A percentile compares a stretch with the other conserved stretches of the same genome.
Evolutionary conservation across 1,140 invertebrate genomes (phyloP).

Genomic region (Glomeris maerens): DNA sequence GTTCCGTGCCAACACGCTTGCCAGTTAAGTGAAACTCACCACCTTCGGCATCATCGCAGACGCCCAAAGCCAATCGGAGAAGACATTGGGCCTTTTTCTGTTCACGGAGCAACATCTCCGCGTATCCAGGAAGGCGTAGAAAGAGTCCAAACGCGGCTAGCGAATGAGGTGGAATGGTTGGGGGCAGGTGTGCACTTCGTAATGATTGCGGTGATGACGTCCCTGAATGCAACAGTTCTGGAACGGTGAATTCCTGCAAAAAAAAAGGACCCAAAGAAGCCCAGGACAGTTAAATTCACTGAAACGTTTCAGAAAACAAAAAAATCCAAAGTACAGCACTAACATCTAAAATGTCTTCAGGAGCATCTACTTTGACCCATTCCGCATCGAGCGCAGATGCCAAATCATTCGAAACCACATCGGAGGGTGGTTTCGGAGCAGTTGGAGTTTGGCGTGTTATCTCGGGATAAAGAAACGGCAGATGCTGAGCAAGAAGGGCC

Average conservation of each 20-base stretch:
- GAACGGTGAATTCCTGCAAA: constrained; percentile 19
- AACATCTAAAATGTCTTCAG: constrained; percentile 55
- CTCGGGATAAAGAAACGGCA: constrained; percentile 73
- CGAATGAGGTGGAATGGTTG: constrained; percentile 67
- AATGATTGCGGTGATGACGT: constrained; percentile 11
- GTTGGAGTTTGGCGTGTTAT: constrained; percentile 37
- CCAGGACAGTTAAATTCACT: background rate
- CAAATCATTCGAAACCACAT: background rate
- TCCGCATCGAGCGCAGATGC: constrained; percentile 34
- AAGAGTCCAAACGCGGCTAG: constrained; percentile 78
- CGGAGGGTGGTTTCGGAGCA: constrained; percentile 13
- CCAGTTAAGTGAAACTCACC: too few relatives aligned
- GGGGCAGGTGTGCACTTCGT: constrained; percentile 22
- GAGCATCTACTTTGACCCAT: constrained; percentile 63
- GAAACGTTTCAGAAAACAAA: background rate
- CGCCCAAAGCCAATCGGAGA: constrained; percentile 66
- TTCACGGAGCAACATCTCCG: constrained; percentile 68
- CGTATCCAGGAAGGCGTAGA: constrained; percentile 71
- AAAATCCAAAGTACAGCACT: constrained; percentile 3
- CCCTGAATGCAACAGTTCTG: constrained; percentile 25
- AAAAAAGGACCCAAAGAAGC: background rate
- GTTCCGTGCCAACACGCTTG: too few relatives aligned
- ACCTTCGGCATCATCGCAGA: constrained; percentile 79
- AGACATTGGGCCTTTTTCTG: constrained; percentile 69
- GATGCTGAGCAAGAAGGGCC: constrained; percentile 65